These are phyloP conservation scores for Thera obeliscata DNA, from an alignment of 2,888 invertebrate genomes.

Conservation along the genomic window DNA sequence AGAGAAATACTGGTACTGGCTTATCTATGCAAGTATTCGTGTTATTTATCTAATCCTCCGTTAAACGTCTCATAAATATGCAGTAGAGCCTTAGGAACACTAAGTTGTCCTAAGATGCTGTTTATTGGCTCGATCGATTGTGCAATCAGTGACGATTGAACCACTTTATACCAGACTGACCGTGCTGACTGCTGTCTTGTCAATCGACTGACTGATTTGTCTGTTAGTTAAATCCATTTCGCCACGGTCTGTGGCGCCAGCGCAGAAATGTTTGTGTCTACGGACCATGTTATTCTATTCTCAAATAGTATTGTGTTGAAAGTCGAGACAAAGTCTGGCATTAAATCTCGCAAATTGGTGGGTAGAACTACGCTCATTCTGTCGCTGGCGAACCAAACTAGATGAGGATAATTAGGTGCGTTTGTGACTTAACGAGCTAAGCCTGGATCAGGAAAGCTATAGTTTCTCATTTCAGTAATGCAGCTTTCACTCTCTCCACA, in stretches of 20 bases:
- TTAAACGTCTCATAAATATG: slow-evolving; percentile 62
- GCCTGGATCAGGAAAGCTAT: slow-evolving; percentile 22
- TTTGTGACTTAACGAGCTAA: slow-evolving; percentile 25
- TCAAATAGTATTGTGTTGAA: slow-evolving; percentile 43
- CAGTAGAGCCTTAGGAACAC: slow-evolving; percentile 53
- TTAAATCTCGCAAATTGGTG: slow-evolving; percentile 42
- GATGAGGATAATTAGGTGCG: slow-evolving; percentile 34
- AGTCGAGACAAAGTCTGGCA: slow-evolving; percentile 35
- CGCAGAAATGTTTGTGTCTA: slow-evolving; percentile 44
- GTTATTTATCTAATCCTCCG: slow-evolving; percentile 57
- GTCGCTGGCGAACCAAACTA: slow-evolving; percentile 31
- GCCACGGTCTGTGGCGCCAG: slow-evolving; percentile 44
- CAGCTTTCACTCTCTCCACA: slow-evolving; percentile 25
- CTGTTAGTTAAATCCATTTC: slow-evolving; percentile 50
- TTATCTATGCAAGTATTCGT: slow-evolving; percentile 49
- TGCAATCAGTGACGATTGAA: slow-evolving; percentile 49
- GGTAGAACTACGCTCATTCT: slow-evolving; percentile 29
- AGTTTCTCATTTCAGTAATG: slow-evolving; percentile 27
- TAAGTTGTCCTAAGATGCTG: slow-evolving; percentile 53
- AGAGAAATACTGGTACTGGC: slow-evolving; percentile 41
- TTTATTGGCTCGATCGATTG: slow-evolving; percentile 54
- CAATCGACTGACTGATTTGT: slow-evolving; percentile 47
- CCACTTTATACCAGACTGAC: slow-evolving; percentile 34
- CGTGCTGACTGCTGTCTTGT: slow-evolving; percentile 44
- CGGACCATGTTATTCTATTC: slow-evolving; percentile 39